Percentiles rank a stretch among this genome's conserved stretches.
phyloP scores from a whole-genome alignment of 1,140 invertebrate species.

The Popillia japonica region DNA sequence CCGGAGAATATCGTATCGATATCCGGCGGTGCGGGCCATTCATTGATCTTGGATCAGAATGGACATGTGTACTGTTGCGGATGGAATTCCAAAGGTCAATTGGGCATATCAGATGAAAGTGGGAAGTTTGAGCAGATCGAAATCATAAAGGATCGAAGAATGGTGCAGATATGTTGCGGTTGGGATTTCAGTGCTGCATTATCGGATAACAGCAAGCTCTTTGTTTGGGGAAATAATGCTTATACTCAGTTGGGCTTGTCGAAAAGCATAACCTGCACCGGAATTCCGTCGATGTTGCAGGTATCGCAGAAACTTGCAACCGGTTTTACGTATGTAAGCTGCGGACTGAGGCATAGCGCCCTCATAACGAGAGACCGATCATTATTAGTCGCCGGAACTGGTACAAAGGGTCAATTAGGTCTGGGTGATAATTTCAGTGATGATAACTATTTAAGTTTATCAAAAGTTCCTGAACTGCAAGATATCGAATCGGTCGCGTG shows the following conservation, averaged over 20 bases:
- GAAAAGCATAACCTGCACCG: constrained; percentile 62
- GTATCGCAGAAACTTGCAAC: constrained; percentile 58
- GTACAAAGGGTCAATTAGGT: constrained; percentile 72
- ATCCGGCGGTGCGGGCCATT: constrained; percentile 79
- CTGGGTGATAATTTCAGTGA: constrained; percentile 63
- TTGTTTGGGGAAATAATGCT: constrained; percentile 79
- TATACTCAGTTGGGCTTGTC: constrained; percentile 76
- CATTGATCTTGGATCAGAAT: constrained; percentile 70
- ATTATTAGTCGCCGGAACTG: constrained; percentile 70
- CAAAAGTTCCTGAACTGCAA: constrained; percentile 65
- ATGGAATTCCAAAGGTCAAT: constrained; percentile 85
- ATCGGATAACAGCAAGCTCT: constrained; percentile 69
- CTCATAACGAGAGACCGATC: constrained; percentile 70
- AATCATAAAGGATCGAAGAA: constrained; percentile 65
- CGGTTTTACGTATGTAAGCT: constrained; percentile 60
- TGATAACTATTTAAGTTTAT: constrained; percentile 61
- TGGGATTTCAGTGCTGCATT: constrained; percentile 78
- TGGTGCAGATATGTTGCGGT: constrained; percentile 71
- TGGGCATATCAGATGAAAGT: constrained; percentile 69
- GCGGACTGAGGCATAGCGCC: constrained; percentile 74
- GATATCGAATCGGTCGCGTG: constrained; percentile 69
- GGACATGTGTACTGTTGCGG: constrained; percentile 84
- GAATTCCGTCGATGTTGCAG: constrained; percentile 60
- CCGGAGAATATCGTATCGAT: constrained; percentile 67
- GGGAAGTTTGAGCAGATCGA: constrained; percentile 65